phyloP scores from a whole-genome alignment of 2,888 invertebrate genomes.

The Epirrita christyi region DNA sequence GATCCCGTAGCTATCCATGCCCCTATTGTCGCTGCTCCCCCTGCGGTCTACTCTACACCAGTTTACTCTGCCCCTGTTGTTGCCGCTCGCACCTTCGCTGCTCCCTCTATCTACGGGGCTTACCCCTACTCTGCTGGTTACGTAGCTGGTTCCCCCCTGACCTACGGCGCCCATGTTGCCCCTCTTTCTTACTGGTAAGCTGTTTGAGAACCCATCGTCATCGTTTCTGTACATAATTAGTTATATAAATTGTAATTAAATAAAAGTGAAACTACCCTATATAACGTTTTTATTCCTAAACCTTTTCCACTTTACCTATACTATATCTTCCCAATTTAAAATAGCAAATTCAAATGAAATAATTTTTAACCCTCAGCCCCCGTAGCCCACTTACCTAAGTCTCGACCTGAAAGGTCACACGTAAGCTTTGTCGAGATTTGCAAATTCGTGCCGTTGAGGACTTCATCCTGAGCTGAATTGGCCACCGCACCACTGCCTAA shows the following conservation, averaged over 20 bases:
- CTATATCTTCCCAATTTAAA: no score
- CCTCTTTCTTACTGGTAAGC: constrained; percentile 45
- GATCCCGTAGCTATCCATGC: constrained; percentile 62
- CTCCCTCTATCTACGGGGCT: constrained; percentile 33
- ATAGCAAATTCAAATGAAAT: no score
- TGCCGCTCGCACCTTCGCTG: constrained; percentile 17
- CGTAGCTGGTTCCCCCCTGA: constrained; percentile 31
- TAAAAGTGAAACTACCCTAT: constrained; percentile 50
- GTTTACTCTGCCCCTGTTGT: constrained; percentile 26
- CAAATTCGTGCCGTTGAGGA: no score
- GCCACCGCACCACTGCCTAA: no score
- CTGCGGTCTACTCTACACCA: constrained; percentile 42
- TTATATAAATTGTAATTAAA: constrained; percentile 40
- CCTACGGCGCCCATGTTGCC: constrained; percentile 36
- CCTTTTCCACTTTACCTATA: background rate
- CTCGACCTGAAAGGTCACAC: no score
- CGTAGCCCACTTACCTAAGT: no score
- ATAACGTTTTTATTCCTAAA: constrained; percentile 10
- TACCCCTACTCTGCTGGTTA: constrained; percentile 34
- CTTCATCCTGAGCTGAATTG: no score
- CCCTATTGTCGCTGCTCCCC: constrained; percentile 45
- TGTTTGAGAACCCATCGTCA: constrained; percentile 10
- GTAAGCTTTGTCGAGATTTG: no score
- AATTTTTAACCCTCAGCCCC: no score
- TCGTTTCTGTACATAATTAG: constrained; percentile 48